Conservation (phyloP, 2,888 invertebrate species). For the Stegana nigrithorax region DNA sequence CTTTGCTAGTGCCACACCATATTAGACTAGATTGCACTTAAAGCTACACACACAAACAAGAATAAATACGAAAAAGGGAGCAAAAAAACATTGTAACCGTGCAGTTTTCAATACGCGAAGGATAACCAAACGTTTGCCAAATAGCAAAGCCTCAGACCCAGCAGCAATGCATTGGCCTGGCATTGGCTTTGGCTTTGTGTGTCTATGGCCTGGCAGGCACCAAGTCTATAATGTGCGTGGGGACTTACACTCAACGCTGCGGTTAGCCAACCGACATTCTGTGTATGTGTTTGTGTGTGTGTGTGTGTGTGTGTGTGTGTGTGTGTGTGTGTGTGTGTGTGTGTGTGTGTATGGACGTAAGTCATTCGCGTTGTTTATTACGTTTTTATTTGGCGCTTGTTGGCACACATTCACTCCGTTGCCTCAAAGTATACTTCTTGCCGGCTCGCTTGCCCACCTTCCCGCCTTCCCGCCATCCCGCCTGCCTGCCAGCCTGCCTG, state of each 20-base stretch:
- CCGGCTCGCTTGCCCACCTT: no score
- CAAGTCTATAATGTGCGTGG: background rate
- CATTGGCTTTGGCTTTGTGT: background rate
- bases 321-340: no score
- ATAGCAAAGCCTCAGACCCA: background rate
- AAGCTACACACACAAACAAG: no score
- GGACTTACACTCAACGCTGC: no score
- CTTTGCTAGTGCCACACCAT: background rate
- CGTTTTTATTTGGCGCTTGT: constrained; percentile 50
- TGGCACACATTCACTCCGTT: constrained; percentile 22
- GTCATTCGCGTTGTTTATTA: constrained; percentile 50
- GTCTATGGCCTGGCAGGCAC: no score
- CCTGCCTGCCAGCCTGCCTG: background rate
- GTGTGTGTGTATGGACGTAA: constrained; percentile 8
- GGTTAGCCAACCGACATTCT: background rate
- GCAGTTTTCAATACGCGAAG: constrained; percentile 22
- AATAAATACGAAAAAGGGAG: no score
- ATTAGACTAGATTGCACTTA: constrained; percentile 45
- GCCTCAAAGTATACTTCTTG: constrained; percentile 6
- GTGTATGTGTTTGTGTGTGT: no score
- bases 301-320: no score
- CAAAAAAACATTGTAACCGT: no score
- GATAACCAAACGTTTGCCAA: constrained; percentile 20
- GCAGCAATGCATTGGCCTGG: background rate
- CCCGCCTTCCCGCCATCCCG: no score